Percentiles rank a stretch among this genome's conserved stretches.
phyloP scores from a whole-genome alignment of 2,888 invertebrate genomes.

The Diarsia dahlii region DNA sequence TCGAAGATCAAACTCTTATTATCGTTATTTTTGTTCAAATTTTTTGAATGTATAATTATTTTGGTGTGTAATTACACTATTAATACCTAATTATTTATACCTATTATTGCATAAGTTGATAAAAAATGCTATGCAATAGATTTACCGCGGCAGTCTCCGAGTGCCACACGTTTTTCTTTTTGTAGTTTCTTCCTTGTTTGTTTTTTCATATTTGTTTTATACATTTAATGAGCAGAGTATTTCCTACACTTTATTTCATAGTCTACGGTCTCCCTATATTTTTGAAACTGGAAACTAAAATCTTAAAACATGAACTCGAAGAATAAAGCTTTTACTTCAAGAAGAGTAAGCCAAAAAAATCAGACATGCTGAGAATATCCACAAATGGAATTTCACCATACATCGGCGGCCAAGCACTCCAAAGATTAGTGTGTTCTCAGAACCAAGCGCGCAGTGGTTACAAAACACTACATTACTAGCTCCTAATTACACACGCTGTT shows the following conservation, averaged over 20 bases:
- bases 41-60: too few species aligned
- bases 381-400: slow-evolving; percentile 48
- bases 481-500: slow-evolving; percentile 68
- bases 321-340: neutral
- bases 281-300: neutral
- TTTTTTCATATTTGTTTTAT: slow-evolving; percentile 16
- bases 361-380: slow-evolving; percentile 13
- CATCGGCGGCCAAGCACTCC: slow-evolving; percentile 44
- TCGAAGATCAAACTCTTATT: too few species aligned
- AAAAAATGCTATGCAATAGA: too few species aligned
- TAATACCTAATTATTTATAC: too few species aligned
- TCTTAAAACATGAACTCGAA: neutral
- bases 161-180: too few species aligned
- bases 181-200: slow-evolving; percentile 12
- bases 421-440: slow-evolving; percentile 52
- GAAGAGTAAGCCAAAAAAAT: neutral
- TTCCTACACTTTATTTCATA: slow-evolving; percentile 9
- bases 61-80: too few species aligned
- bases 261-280: neutral
- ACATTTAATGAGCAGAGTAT: neutral
- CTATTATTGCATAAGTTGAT: too few species aligned
- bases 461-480: slow-evolving; percentile 58
- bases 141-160: too few species aligned
- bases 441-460: slow-evolving; percentile 58
- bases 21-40: too few species aligned